These are phyloP conservation scores for Gavia stellata DNA, from an alignment of 2,113 vertebrate species.

Conservation along the genomic window DNA sequence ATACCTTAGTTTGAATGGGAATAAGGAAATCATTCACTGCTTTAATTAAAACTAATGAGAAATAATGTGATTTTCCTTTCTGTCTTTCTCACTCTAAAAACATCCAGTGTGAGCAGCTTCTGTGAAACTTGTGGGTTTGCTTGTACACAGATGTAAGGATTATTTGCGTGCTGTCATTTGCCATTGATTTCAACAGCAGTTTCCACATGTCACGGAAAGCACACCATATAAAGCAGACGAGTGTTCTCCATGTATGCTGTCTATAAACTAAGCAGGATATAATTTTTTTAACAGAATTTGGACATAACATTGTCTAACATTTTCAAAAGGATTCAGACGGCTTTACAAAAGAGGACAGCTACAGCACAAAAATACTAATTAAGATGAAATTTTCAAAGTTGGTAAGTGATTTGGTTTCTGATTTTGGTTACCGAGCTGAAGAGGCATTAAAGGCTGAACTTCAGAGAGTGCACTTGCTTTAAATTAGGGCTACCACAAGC, in stretches of 20 bases:
- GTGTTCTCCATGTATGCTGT: neutral
- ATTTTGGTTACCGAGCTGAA: neutral
- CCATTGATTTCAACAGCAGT: neutral
- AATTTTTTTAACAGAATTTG: neutral
- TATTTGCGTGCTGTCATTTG: neutral
- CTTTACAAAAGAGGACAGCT: neutral
- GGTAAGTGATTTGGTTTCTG: neutral
- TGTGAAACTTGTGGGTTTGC: neutral
- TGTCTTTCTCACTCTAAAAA: neutral
- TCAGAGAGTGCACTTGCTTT: neutral
- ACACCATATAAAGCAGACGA: neutral
- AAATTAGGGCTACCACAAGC: neutral
- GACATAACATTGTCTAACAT: neutral
- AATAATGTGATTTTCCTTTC: neutral
- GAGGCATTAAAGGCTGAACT: neutral
- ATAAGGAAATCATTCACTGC: neutral
- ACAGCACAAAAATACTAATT: neutral
- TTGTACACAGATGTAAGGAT: neutral
- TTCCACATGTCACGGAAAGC: neutral
- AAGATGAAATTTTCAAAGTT: neutral
- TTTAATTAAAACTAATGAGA: neutral
- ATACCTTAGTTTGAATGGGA: neutral
- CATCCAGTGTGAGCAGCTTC: neutral
- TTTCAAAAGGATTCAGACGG: neutral
- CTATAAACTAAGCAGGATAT: neutral